Conservation (phyloP, 2,113 vertebrate genomes). For the Syngnathus typhle region DNA sequence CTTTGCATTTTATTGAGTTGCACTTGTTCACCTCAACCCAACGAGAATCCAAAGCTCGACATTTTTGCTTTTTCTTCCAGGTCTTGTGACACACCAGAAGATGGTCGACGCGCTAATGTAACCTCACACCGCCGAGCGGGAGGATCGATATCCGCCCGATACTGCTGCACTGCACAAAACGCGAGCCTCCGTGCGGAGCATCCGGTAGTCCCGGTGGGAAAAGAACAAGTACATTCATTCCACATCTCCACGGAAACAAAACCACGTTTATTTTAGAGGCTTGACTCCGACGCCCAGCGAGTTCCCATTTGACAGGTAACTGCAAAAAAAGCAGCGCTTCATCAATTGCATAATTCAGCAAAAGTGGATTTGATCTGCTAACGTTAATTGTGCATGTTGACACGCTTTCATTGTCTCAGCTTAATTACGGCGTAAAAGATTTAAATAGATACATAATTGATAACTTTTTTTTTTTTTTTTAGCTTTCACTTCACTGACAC, state of each 20-base stretch:
- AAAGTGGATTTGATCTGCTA: not conserved
- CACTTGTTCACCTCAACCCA: not conserved
- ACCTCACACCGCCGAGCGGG: slow-evolving; percentile 39
- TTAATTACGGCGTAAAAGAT: not conserved
- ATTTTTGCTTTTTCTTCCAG: not conserved
- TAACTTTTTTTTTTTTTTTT: not conserved
- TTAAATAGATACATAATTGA: not conserved
- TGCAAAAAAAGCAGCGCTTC: not conserved
- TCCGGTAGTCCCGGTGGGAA: not conserved
- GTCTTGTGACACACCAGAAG: slow-evolving; percentile 6
- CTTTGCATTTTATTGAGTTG: not conserved
- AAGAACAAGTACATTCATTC: not conserved
- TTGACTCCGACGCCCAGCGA: not conserved
- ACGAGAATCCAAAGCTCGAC: not conserved
- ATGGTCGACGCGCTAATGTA: slow-evolving; percentile 44
- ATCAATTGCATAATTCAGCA: not conserved
- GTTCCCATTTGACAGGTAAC: not conserved
- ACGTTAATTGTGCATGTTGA: not conserved
- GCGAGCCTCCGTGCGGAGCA: slow-evolving; percentile 18
- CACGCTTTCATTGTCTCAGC: not conserved
- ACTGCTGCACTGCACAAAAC: slow-evolving; percentile 48
- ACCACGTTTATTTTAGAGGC: not conserved
- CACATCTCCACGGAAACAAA: not conserved
- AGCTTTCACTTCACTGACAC: slow-evolving; percentile 1
- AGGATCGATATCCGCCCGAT: slow-evolving; percentile 48